phyloP scores from a whole-genome alignment of 2,888 invertebrate species.

The Camponotus fellah region DNA sequence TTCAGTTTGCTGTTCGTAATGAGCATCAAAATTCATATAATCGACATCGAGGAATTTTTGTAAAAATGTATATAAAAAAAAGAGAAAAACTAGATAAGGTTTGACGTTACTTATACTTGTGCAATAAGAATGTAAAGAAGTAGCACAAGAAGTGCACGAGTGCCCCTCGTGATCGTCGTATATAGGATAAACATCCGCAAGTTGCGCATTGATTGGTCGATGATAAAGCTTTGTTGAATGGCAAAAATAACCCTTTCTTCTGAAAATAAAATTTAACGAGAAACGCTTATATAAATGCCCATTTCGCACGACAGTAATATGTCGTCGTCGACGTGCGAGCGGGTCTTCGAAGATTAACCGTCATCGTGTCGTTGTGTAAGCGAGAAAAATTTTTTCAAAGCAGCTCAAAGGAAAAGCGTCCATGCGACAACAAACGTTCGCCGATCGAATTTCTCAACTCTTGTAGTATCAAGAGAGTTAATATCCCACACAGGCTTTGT shows the following conservation, averaged over 20 bases:
- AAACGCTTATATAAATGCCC: background rate
- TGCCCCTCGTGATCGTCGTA: background rate
- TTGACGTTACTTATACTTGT: background rate
- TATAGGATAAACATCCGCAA: background rate
- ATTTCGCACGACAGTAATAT: background rate
- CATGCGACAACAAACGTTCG: background rate
- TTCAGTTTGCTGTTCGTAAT: too few relatives aligned
- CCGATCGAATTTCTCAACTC: background rate
- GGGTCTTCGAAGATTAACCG: background rate
- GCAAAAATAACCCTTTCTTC: background rate
- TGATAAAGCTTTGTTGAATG: background rate
- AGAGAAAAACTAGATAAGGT: background rate
- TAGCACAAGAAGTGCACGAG: background rate
- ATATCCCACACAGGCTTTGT: background rate
- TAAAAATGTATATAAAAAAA: background rate
- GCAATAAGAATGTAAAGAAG: background rate
- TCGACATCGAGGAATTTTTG: background rate
- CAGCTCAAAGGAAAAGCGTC: background rate
- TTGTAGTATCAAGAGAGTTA: background rate
- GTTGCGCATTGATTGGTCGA: constrained; percentile 41
- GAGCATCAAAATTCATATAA: background rate
- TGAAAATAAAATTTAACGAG: background rate
- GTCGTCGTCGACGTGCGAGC: background rate
- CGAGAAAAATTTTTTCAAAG: background rate
- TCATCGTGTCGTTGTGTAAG: background rate